Conservation (phyloP, 2,797 vertebrate genomes). For the Micromesistius poutassou region DNA sequence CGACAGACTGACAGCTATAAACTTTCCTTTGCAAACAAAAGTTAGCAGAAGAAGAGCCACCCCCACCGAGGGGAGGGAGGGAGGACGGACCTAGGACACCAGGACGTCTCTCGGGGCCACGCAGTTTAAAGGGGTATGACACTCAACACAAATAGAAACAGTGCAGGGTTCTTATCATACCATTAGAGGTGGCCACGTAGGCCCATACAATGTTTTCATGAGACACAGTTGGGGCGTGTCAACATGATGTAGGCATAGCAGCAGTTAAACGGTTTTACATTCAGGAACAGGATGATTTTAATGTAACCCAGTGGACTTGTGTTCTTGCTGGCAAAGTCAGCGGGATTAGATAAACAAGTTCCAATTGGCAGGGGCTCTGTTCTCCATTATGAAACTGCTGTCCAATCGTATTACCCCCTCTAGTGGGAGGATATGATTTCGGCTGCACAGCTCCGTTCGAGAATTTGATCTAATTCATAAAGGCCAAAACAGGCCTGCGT, state of each 20-base stretch:
- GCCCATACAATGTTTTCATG: not conserved
- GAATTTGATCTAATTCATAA: not conserved
- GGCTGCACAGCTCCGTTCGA: not conserved
- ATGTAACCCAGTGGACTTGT: not conserved
- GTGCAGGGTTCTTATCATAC: not conserved
- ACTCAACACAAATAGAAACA: constrained; percentile 12
- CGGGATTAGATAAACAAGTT: not conserved
- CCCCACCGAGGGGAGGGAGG: constrained; percentile 63
- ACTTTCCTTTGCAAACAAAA: constrained; percentile 63
- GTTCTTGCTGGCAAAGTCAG: not conserved
- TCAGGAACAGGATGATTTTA: not conserved
- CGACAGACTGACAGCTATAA: constrained; percentile 60
- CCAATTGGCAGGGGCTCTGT: not conserved
- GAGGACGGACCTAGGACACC: constrained; percentile 63
- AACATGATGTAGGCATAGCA: not conserved
- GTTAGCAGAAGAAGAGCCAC: constrained; percentile 68
- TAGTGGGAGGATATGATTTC: constrained; percentile 33
- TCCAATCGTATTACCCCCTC: constrained; percentile 50
- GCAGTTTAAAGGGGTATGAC: constrained; percentile 65
- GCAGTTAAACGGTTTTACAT: not conserved
- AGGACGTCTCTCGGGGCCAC: constrained; percentile 40
- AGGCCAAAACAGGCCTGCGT: not conserved
- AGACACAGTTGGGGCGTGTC: not conserved
- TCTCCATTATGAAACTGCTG: constrained; percentile 2
- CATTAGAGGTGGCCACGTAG: not conserved